Percentiles rank a stretch among this genome's conserved stretches.
phyloP scores from a whole-genome alignment of 2,797 vertebrate species.

The Aphelocoma californica region DNA sequence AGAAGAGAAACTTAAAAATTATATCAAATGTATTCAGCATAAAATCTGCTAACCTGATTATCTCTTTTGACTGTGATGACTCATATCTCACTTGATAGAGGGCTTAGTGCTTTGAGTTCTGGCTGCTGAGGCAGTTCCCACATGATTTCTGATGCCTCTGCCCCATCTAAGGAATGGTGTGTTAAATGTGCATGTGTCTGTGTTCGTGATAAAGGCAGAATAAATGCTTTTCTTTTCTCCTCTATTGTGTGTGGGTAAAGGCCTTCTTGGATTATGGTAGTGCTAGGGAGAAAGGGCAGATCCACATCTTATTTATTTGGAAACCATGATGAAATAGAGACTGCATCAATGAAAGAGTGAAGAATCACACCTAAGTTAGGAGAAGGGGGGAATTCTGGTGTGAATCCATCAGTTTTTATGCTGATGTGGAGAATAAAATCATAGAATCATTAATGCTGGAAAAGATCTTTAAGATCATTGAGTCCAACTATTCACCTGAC shows the following conservation, averaged over 20 bases:
- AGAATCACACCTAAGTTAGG: background rate
- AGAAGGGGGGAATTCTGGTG: background rate
- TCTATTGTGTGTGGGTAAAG: background rate
- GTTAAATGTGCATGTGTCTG: background rate
- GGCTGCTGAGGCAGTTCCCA: background rate
- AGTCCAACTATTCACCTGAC: background rate
- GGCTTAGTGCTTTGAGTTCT: background rate
- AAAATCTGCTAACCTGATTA: conserved; percentile 53
- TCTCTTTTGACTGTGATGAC: conserved; percentile 24
- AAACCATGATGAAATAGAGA: background rate
- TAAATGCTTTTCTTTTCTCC: background rate
- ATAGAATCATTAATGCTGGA: background rate
- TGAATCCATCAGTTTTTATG: background rate
- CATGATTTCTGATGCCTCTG: background rate
- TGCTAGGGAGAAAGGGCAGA: background rate
- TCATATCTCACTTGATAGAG: conserved; percentile 5
- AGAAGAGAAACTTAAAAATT: conserved; percentile 52
- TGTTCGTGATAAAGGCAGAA: background rate
- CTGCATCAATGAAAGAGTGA: background rate
- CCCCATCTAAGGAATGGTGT: background rate
- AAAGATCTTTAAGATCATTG: background rate
- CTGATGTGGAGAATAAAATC: background rate
- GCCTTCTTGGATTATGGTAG: background rate
- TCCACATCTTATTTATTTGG: background rate
- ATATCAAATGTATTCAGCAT: conserved; percentile 36